Conservation (phyloP, 2,113 vertebrate species). For the Anarhynchus alexandrinus region DNA sequence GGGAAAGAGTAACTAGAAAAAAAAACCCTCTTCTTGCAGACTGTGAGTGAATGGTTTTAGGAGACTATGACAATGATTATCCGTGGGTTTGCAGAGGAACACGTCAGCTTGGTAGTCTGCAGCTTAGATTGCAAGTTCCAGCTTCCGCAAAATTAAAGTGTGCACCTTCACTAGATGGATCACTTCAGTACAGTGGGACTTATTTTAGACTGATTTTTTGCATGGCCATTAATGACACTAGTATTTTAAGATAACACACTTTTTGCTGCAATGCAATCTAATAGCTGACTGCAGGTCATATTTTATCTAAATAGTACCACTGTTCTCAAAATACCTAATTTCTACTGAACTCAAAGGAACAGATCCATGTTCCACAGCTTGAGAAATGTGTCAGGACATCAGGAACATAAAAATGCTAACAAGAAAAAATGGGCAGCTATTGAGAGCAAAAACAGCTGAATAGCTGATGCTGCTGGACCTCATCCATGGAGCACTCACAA, state of each 20-base stretch:
- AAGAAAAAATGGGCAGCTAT: background rate
- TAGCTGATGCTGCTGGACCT: constrained; percentile 7
- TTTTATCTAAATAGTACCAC: background rate
- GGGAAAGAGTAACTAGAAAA: background rate
- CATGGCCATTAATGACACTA: background rate
- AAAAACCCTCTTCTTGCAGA: background rate
- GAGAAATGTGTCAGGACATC: background rate
- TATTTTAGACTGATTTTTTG: background rate
- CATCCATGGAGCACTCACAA: background rate
- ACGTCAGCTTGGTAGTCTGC: background rate
- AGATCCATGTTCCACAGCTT: background rate
- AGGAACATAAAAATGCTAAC: background rate
- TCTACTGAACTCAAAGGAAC: background rate
- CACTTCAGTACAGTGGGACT: background rate
- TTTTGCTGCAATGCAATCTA: background rate
- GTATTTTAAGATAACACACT: background rate
- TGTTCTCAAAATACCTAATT: background rate
- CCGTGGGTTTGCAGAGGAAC: background rate
- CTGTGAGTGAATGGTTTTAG: background rate
- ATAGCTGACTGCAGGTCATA: background rate
- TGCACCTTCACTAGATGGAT: background rate
- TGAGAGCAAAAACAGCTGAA: background rate
- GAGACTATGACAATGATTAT: background rate
- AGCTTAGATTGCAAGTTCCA: background rate
- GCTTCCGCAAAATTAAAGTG: background rate